phyloP scores from a whole-genome alignment of 92 coral and sea anemone species.

The Muricea muricata region DNA sequence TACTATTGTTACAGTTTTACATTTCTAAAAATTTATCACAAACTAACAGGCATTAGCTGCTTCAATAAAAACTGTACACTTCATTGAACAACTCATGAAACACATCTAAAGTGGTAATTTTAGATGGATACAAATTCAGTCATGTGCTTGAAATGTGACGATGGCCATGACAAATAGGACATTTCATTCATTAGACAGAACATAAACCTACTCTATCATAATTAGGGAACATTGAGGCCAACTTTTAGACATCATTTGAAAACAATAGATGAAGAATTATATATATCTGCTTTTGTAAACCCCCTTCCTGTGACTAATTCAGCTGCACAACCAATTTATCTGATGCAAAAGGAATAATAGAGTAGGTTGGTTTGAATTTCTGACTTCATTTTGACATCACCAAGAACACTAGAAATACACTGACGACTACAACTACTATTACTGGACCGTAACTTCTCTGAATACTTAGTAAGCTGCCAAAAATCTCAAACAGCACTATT shows the following conservation, averaged over 20 bases:
- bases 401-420: not conserved
- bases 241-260: constrained; percentile 1
- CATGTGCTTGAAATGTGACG: not conserved
- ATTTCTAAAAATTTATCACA: too few relatives aligned
- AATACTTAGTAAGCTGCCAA: not conserved
- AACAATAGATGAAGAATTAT: constrained; percentile 29
- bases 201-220: not conserved
- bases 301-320: constrained; percentile 18
- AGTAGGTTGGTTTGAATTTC: not conserved
- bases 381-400: not conserved
- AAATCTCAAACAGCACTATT: not conserved
- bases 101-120: not conserved
- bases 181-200: constrained; percentile 12
- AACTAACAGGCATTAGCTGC: too few relatives aligned
- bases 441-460: not conserved
- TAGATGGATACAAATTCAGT: not conserved
- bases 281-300: constrained; percentile 35
- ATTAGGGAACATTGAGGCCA: not conserved
- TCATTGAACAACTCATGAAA: too few relatives aligned
- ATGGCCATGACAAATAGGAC: not conserved
- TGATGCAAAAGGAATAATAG: not conserved
- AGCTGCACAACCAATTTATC: not conserved
- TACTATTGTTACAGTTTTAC: too few relatives aligned
- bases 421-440: too few relatives aligned
- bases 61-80: too few relatives aligned